Conservation (phyloP, 1,140 invertebrate species). For the Zaprionus africanus region DNA sequence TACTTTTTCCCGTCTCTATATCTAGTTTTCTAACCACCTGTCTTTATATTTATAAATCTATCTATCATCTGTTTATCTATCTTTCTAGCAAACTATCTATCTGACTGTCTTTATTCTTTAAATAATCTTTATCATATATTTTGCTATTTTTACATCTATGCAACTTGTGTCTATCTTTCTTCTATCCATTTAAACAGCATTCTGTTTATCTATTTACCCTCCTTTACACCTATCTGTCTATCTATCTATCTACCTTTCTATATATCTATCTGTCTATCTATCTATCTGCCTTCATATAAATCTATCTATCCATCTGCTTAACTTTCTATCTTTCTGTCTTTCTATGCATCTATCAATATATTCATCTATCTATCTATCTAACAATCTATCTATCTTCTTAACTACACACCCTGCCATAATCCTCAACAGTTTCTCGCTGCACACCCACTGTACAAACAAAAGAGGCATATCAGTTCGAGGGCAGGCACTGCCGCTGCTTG, state of each 20-base stretch:
- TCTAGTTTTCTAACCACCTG: not conserved
- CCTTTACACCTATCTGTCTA: not conserved
- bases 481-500: slow-evolving; percentile 13
- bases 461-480: slow-evolving; percentile 1
- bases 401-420: not conserved
- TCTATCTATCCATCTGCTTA: not conserved
- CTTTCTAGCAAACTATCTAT: too few relatives aligned
- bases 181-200: too few relatives aligned
- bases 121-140: too few relatives aligned
- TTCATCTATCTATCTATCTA: not conserved
- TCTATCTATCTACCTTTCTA: not conserved
- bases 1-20: too few relatives aligned
- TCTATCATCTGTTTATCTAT: too few relatives aligned
- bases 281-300: not conserved
- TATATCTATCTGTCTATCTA: not conserved
- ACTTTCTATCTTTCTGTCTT: too few relatives aligned
- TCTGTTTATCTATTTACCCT: too few relatives aligned
- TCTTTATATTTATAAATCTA: not conserved
- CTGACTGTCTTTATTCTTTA: too few relatives aligned
- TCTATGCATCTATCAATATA: too few relatives aligned
- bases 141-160: not conserved
- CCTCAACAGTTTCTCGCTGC: not conserved
- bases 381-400: not conserved
- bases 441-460: slow-evolving; percentile 41
- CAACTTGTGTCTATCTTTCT: too few relatives aligned